phyloP scores from a whole-genome alignment of 2,113 vertebrate genomes.

The Paradoxurus hermaphroditus region DNA sequence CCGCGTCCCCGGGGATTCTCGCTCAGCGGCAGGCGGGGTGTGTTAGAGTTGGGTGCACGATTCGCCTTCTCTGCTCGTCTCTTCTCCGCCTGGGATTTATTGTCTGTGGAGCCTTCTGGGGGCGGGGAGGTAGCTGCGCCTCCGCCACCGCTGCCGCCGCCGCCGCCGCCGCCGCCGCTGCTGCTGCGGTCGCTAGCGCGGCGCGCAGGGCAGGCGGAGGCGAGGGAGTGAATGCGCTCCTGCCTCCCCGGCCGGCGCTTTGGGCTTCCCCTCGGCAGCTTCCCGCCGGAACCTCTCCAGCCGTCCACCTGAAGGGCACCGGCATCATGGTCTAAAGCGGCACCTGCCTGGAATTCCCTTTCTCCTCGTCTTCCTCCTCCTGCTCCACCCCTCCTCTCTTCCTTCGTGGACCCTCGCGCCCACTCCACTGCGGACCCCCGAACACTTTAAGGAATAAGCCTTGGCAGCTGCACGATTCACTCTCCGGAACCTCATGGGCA shows the following conservation, averaged over 20 bases:
- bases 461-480: constrained; percentile 30
- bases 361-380: neutral
- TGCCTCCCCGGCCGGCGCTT: constrained; percentile 35
- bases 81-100: constrained; percentile 73
- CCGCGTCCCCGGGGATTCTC: constrained; percentile 12
- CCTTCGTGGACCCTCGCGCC: constrained; percentile 30
- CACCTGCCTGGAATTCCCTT: constrained; percentile 49
- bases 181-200: constrained; percentile 62
- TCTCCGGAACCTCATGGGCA: constrained; percentile 69
- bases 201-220: constrained; percentile 65
- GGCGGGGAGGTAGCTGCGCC: constrained; percentile 70
- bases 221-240: constrained; percentile 55
- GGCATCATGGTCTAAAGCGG: constrained; percentile 63
- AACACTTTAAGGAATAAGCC: constrained; percentile 68
- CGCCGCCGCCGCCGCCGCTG: constrained; percentile 18
- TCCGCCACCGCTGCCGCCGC: constrained; percentile 35
- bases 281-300: constrained; percentile 48
- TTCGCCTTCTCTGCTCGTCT: constrained; percentile 13
- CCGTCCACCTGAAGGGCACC: constrained; percentile 66
- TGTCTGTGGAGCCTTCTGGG: constrained; percentile 71
- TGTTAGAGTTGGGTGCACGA: constrained; percentile 53
- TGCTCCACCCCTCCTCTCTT: neutral
- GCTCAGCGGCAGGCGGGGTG: neutral
- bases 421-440: constrained; percentile 63
- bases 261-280: constrained; percentile 40